Conservation (phyloP, 2,113 vertebrate genomes). For the Semnornis frantzii region DNA sequence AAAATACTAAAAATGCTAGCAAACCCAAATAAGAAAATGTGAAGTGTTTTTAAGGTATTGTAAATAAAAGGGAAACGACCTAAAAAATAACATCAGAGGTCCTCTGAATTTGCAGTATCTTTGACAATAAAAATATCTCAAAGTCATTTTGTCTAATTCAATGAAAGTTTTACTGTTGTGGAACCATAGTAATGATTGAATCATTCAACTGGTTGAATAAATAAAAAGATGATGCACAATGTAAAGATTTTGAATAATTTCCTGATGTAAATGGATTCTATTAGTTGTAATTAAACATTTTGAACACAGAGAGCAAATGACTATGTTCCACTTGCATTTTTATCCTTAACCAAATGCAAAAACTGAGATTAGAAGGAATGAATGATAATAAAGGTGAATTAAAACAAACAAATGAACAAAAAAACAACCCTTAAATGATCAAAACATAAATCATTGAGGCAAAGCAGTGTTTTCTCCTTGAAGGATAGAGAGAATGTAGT, state of each 20-base stretch:
- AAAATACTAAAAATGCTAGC: background rate
- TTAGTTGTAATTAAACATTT: constrained; percentile 17
- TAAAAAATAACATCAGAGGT: background rate
- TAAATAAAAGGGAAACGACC: background rate
- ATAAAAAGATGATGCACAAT: constrained; percentile 5
- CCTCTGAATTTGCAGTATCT: background rate
- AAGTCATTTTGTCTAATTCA: background rate
- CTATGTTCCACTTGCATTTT: background rate
- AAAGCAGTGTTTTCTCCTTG: background rate
- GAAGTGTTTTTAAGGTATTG: background rate
- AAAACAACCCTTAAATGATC: no score
- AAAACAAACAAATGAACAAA: background rate
- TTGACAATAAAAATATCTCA: background rate
- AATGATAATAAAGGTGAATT: background rate
- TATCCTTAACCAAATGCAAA: background rate
- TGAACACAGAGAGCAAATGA: background rate
- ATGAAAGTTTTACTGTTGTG: background rate
- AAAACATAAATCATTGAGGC: accelerated
- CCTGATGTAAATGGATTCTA: background rate
- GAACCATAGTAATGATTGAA: background rate
- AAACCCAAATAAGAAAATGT: background rate
- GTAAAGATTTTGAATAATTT: background rate
- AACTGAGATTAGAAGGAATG: background rate
- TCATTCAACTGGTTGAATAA: background rate
- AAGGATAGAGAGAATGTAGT: background rate